Base-by-base conservation (phyloP, 2,888 invertebrate species). In the Lasiommata megera region DNA sequence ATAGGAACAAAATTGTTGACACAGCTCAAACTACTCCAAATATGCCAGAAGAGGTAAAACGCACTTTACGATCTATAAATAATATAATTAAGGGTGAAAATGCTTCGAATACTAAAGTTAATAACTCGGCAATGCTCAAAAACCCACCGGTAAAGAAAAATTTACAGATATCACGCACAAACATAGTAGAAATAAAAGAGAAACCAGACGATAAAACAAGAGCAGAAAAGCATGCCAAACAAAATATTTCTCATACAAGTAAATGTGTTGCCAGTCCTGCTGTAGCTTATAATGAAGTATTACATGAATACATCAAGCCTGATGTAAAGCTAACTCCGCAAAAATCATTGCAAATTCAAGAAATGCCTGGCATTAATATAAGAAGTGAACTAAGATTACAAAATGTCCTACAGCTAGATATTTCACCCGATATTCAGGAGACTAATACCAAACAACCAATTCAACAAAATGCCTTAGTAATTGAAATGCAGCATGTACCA, bases 311-410 rank as follows among this genome's bases (percentile, higher is more conserved):
- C 65, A 61, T 69, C 44, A 79, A 84, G 68, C 73, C 77, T 37
- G 73, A 75, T 67, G 61, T 60, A 47, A 71, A 65, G 44, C 31
- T 54, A 38, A 61, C 28, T 40, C 62, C 69, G 34, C 67, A 56
- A 43, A 84, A 76, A 67, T 57, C 65, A 50, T 73, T 92, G 58
- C 72, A 81, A 65, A 67, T 91, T 63, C 92, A 92, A 77, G 73
- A 78, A 65, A 86, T 92, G 86, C 92, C 92, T 47, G 79, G 84
- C 54, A 85, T 92, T 60, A 87, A 84, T 67, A 92, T 93, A 61
- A 83, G 88, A 70, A 82, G 88, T 63, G 84, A 88, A 69, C 71
- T 92, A 18, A 88, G 80, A 52, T 79, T 84, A 59, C 92, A 92
- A 71, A 91, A 83, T 73, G 89, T 92, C 58, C 78, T 92, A 56